phyloP scores from a whole-genome alignment of 2,888 invertebrate species.

The Coelopa pilipes region DNA sequence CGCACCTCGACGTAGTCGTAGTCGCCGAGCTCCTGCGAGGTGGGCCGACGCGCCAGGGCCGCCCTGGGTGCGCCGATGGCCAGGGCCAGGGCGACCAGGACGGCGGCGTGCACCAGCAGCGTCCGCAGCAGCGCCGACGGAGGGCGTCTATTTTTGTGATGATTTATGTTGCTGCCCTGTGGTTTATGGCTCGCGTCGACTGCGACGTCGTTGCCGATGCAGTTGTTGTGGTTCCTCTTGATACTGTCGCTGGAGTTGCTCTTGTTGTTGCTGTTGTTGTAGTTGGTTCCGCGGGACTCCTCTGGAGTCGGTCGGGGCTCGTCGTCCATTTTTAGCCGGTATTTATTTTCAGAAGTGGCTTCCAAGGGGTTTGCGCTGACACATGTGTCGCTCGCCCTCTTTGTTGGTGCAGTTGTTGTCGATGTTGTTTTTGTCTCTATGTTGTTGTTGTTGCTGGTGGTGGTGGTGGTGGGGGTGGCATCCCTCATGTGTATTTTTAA shows the following conservation, averaged over 20 bases:
- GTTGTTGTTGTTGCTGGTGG: conserved; percentile 26
- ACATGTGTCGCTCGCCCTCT: conserved; percentile 48
- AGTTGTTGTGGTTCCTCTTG: conserved; percentile 25
- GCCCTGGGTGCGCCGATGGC: conserved; percentile 18
- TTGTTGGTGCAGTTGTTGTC: conserved; percentile 27
- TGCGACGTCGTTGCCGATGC: conserved; percentile 23
- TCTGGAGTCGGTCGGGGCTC: conserved; percentile 34
- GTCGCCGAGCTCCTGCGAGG: conserved; percentile 44
- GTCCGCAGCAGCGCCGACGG: conserved; percentile 4
- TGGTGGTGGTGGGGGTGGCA: conserved; percentile 15
- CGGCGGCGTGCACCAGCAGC: conserved; percentile 24
- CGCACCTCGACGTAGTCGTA: conserved; percentile 47
- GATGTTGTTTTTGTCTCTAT: conserved; percentile 29
- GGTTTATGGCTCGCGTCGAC: conserved; percentile 40
- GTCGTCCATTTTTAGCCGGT: conserved; percentile 48
- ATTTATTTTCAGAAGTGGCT: conserved; percentile 51
- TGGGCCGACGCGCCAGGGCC: conserved; percentile 44
- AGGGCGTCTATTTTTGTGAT: conserved; percentile 41
- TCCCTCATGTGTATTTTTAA: conserved; percentile 43
- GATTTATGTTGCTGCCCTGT: conserved; percentile 41
- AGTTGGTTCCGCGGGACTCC: conserved; percentile 10
- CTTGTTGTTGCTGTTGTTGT: conserved; percentile 28
- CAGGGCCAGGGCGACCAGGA: conserved; percentile 10
- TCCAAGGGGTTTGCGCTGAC: conserved; percentile 47
- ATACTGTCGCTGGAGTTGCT: conserved; percentile 22